phyloP scores from a whole-genome alignment of 2,888 invertebrate genomes.

The Atethmia centrago region DNA sequence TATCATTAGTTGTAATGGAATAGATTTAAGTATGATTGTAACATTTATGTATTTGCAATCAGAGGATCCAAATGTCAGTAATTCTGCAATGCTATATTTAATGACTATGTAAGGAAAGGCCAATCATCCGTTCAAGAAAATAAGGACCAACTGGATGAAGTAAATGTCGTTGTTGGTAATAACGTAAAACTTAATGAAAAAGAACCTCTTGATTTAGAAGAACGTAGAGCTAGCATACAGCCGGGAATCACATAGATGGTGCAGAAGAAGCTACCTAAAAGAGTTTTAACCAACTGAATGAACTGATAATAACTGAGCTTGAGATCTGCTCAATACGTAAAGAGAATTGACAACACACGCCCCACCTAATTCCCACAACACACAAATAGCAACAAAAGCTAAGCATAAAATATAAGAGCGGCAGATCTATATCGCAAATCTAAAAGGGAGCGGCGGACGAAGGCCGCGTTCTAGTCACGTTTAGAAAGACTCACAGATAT shows the following conservation, averaged over 20 bases:
- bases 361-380: conserved; percentile 68
- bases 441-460: conserved; percentile 85
- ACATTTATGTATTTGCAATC: conserved; percentile 46
- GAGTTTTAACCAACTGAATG: background rate
- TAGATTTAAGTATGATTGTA: conserved; percentile 45
- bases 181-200: background rate
- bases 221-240: background rate
- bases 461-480: conserved; percentile 86
- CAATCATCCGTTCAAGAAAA: conserved; percentile 10
- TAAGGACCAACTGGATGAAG: background rate
- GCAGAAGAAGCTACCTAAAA: background rate
- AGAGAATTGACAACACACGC: conserved; percentile 39
- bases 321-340: background rate
- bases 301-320: no score
- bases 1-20: conserved; percentile 24
- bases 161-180: conserved; percentile 1
- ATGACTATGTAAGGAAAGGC: conserved; percentile 22
- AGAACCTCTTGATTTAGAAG: background rate
- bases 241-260: no score
- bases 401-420: conserved; percentile 71
- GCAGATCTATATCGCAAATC: conserved; percentile 81
- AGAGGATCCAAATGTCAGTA: conserved; percentile 45
- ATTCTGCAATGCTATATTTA: conserved; percentile 26
- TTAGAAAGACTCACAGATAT: conserved; percentile 79
- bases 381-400: conserved; percentile 73